These are phyloP conservation scores for Nomada flava DNA, from an alignment of 2,888 invertebrate species.

Conservation along the genomic window DNA sequence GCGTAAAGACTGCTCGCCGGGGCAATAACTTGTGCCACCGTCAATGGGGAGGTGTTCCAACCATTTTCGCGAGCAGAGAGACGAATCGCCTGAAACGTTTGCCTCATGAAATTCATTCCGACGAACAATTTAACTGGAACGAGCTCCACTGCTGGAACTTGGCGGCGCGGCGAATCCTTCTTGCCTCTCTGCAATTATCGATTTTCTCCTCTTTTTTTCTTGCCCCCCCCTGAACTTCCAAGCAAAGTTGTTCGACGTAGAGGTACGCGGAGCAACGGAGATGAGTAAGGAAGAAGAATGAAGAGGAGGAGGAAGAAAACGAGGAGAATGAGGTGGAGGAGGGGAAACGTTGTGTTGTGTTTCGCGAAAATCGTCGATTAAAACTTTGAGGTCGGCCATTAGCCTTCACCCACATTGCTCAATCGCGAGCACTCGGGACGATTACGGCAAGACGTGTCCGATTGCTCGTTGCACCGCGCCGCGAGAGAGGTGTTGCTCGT, in stretches of 20 bases:
- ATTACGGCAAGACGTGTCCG: constrained; percentile 53
- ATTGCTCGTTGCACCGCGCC: constrained; percentile 38
- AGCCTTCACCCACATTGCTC: constrained; percentile 77
- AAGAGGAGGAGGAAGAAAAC: not conserved
- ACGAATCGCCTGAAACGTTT: not conserved
- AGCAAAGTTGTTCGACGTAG: constrained; percentile 33
- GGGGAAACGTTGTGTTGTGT: constrained; percentile 38
- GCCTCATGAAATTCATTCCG: constrained; percentile 12
- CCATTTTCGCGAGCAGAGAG: not conserved
- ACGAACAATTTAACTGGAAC: constrained; percentile 6
- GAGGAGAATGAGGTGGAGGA: not conserved
- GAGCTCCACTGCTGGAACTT: not conserved
- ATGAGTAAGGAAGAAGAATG: not conserved
- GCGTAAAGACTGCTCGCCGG: not conserved
- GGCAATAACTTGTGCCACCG: not conserved
- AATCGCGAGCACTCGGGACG: constrained; percentile 54
- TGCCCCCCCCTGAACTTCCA: not conserved
- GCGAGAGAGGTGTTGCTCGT: constrained; percentile 57
- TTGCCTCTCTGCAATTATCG: constrained; percentile 5
- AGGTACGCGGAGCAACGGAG: not conserved
- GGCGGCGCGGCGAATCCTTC: not conserved
- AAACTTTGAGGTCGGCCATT: constrained; percentile 76
- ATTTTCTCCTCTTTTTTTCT: constrained; percentile 3
- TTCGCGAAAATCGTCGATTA: constrained; percentile 76
- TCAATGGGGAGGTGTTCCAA: constrained; percentile 2